phyloP scores from a whole-genome alignment of 2,888 invertebrate genomes.

The Dynastes grantii region DNA sequence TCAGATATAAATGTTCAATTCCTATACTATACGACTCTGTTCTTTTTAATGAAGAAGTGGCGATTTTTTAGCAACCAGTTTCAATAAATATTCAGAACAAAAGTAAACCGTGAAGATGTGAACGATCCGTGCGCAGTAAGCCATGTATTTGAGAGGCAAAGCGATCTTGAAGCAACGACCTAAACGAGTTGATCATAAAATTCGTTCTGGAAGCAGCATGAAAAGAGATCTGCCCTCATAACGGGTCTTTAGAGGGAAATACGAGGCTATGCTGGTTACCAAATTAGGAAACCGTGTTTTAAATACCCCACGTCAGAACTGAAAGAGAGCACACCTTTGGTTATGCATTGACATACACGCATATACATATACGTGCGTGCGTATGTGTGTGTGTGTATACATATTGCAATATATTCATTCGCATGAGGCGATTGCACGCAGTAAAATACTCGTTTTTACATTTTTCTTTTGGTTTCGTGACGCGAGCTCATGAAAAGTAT shows the following conservation, averaged over 20 bases:
- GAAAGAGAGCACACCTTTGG: conserved; percentile 28
- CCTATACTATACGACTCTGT: background rate
- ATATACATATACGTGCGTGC: background rate
- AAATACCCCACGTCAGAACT: conserved; percentile 34
- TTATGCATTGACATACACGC: conserved; percentile 25
- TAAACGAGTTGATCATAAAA: conserved; percentile 39
- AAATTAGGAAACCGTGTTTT: conserved; percentile 41
- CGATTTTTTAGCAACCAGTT: background rate
- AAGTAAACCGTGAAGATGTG: background rate
- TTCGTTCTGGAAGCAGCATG: conserved; percentile 29
- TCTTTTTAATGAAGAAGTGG: background rate
- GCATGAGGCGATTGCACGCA: conserved; percentile 22
- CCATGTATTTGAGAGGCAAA: conserved; percentile 1
- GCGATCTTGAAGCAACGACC: conserved; percentile 1
- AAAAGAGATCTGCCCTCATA: conserved; percentile 40
- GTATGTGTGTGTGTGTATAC: background rate
- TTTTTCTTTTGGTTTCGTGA: conserved; percentile 38
- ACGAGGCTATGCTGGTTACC: conserved; percentile 34
- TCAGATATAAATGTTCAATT: too few species aligned
- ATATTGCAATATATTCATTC: background rate
- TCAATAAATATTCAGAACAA: background rate
- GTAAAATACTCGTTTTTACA: conserved; percentile 34
- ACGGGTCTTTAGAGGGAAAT: conserved; percentile 41
- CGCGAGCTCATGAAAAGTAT: conserved; percentile 25
- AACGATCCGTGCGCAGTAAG: background rate